Evolutionary conservation across 2,113 vertebrate genomes (phyloP).

Genomic region (Paratilapia polleni): DNA sequence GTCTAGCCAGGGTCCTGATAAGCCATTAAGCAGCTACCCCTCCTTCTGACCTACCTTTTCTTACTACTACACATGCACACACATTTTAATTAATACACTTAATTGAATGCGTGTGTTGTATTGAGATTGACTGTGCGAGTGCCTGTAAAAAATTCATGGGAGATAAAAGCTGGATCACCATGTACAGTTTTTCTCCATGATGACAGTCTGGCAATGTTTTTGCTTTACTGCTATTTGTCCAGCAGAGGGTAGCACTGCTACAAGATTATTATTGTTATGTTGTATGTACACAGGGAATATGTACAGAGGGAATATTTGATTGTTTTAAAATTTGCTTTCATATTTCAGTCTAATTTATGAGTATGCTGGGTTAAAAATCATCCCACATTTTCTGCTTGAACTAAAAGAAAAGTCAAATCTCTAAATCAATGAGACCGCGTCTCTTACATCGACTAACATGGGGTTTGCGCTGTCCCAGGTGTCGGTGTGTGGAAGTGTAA

Average conservation of each 20-base stretch:
- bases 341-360: background rate
- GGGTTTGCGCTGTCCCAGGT: too few species aligned
- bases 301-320: background rate
- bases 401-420: background rate
- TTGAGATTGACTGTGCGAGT: constrained; percentile 11
- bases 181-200: background rate
- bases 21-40: constrained; percentile 33
- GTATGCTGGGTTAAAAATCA: background rate
- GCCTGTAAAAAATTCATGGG: background rate
- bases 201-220: constrained; percentile 32
- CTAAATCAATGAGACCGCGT: background rate
- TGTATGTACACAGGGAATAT: background rate
- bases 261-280: background rate
- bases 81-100: constrained; percentile 39
- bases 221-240: constrained; percentile 30
- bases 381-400: background rate
- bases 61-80: background rate
- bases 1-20: constrained; percentile 23
- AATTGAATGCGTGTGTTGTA: constrained; percentile 18
- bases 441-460: background rate
- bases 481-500: background rate
- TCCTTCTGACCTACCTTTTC: constrained; percentile 56
- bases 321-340: background rate
- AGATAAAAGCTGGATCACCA: background rate
- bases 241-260: constrained; percentile 66